Percentiles rank a stretch among this genome's conserved stretches.
phyloP scores from a whole-genome alignment of 1,140 invertebrate species.

The Parapsyche elsis region DNA sequence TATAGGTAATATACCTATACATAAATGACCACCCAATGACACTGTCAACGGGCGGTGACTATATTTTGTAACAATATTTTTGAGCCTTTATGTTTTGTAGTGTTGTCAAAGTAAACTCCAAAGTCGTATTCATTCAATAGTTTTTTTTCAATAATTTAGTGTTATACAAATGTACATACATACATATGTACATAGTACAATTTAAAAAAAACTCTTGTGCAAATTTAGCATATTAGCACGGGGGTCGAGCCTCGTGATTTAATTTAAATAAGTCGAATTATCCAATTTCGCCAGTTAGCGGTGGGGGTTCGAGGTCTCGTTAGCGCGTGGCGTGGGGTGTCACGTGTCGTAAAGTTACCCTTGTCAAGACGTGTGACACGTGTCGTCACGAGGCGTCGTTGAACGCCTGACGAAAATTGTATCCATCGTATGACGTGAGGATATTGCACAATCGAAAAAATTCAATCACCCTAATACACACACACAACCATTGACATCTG shows the following conservation, averaged over 20 bases:
- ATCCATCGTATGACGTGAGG: not conserved
- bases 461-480: not conserved
- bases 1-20: too few relatives aligned
- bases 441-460: conserved; percentile 8
- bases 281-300: too few relatives aligned
- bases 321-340: not conserved
- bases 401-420: not conserved
- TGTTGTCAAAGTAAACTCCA: too few relatives aligned
- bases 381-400: not conserved
- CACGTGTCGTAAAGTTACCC: conserved; percentile 24
- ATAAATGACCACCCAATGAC: too few relatives aligned
- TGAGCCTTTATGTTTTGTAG: too few relatives aligned
- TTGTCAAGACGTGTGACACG: conserved; percentile 28
- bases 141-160: too few relatives aligned
- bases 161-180: not conserved
- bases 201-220: not conserved
- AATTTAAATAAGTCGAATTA: not conserved
- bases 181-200: not conserved
- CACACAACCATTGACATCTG: not conserved
- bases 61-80: too few relatives aligned
- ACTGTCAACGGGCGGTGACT: too few relatives aligned
- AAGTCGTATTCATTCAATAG: too few relatives aligned
- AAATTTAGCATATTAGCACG: not conserved
- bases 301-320: not conserved
- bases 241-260: not conserved